Conservation (phyloP, 37 sponge, comb jelly and placozoan genomes). For the Haliclona indistincta region DNA sequence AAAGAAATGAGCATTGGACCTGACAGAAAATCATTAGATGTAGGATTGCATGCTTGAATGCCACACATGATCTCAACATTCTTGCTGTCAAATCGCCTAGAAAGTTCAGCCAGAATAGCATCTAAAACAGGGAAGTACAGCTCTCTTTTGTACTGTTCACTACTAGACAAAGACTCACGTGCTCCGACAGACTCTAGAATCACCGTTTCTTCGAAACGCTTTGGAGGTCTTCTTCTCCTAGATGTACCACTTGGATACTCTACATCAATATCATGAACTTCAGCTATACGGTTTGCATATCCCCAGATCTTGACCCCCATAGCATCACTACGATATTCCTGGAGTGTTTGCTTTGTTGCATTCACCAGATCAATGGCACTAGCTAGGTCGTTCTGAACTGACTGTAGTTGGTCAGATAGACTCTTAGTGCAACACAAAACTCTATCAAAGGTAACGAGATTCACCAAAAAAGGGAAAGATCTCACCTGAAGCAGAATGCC, state of each 20-base stretch:
- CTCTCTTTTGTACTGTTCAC: slow-evolving; percentile 19
- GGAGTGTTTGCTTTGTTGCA: neutral
- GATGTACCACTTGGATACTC: neutral
- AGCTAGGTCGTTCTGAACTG: too few species aligned
- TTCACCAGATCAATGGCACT: neutral
- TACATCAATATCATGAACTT: slow-evolving; percentile 6
- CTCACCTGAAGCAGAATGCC: slow-evolving; percentile 25
- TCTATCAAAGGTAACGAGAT: slow-evolving; percentile 25
- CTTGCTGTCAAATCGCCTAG: slow-evolving; percentile 8
- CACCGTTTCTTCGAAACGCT: neutral
- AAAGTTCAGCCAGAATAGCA: slow-evolving; percentile 17
- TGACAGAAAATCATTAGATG: neutral
- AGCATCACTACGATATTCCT: neutral
- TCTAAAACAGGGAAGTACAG: slow-evolving; percentile 38
- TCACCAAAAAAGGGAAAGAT: slow-evolving; percentile 19
- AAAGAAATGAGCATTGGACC: slow-evolving; percentile 5
- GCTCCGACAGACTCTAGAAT: slow-evolving; percentile 10
- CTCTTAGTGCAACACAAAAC: slow-evolving; percentile 22
- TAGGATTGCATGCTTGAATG: slow-evolving; percentile 26
- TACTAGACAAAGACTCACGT: slow-evolving; percentile 2
- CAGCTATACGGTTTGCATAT: slow-evolving; percentile 20
- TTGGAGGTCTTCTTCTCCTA: slow-evolving; percentile 13
- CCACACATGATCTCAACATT: slow-evolving; percentile 21
- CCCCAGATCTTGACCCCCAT: slow-evolving; percentile 5
- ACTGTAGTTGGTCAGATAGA: slow-evolving; percentile 43